Conservation (phyloP, 2,113 vertebrate species). For the Bungarus multicinctus region DNA sequence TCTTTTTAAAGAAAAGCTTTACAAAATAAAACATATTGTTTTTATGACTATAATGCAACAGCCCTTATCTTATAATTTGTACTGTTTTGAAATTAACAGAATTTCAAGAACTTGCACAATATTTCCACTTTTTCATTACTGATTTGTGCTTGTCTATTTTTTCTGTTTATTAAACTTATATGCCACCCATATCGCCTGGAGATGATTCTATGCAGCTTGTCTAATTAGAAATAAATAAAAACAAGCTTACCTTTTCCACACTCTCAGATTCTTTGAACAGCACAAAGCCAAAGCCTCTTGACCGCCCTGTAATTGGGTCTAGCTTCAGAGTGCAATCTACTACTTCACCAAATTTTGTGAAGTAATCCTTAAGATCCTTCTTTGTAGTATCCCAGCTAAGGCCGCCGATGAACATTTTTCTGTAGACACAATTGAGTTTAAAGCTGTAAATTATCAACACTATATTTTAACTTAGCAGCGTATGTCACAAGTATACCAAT, state of each 20-base stretch:
- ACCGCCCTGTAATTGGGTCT: slow-evolving; percentile 95
- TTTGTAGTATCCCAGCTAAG: slow-evolving; percentile 99
- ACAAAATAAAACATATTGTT: background rate
- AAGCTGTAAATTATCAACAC: slow-evolving; percentile 23
- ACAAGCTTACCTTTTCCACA: slow-evolving; percentile 88
- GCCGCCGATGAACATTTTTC: slow-evolving; percentile 98
- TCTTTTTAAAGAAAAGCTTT: slow-evolving; percentile 19
- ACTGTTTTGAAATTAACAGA: background rate
- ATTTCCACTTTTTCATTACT: background rate
- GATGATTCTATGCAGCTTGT: background rate
- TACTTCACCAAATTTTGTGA: slow-evolving; percentile 96
- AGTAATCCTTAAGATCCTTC: slow-evolving; percentile 99
- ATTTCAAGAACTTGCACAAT: background rate
- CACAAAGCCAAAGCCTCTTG: slow-evolving; percentile 95
- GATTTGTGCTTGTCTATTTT: background rate
- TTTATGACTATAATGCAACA: background rate
- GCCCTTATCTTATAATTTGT: background rate
- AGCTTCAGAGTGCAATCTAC: slow-evolving; percentile 98
- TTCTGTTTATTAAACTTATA: background rate
- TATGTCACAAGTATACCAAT: background rate
- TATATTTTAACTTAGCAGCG: background rate
- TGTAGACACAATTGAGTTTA: slow-evolving; percentile 69
- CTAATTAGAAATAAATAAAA: background rate
- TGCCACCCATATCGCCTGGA: background rate
- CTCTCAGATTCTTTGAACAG: slow-evolving; percentile 95